These are phyloP conservation scores for Euwallacea similis DNA, from an alignment of 1,140 invertebrate genomes.

Conservation along the genomic window DNA sequence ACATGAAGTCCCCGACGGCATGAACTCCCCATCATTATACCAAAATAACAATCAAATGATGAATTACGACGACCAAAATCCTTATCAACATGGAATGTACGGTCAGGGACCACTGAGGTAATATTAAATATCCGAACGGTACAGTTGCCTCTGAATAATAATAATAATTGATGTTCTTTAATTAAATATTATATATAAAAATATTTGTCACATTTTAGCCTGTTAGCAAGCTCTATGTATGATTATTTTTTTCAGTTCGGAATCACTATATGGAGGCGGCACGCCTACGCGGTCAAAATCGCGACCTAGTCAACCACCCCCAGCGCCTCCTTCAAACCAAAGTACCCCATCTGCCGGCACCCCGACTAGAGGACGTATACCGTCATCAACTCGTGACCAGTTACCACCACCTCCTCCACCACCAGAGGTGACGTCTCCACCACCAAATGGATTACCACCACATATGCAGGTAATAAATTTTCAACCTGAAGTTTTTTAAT, in stretches of 20 bases:
- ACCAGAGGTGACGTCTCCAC: slow-evolving; percentile 62
- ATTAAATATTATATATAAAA: no score
- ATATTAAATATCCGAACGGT: not conserved
- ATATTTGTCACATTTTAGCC: not conserved
- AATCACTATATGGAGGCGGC: slow-evolving; percentile 54
- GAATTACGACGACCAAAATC: slow-evolving; percentile 50
- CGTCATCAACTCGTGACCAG: slow-evolving; percentile 69
- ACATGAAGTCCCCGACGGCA: slow-evolving; percentile 61
- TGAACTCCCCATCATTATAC: slow-evolving; percentile 51
- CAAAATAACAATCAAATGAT: slow-evolving; percentile 43
- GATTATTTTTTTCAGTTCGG: slow-evolving; percentile 42
- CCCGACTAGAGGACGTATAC: slow-evolving; percentile 68
- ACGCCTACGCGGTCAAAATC: slow-evolving; percentile 63
- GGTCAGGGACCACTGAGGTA: slow-evolving; percentile 46
- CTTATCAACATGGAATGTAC: slow-evolving; percentile 51
- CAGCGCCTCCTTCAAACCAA: slow-evolving; percentile 77
- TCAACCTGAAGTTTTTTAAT: not conserved
- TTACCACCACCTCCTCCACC: slow-evolving; percentile 85
- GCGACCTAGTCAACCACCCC: slow-evolving; percentile 82
- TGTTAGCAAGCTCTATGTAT: no score
- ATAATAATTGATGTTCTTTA: no score
- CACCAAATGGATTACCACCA: slow-evolving; percentile 56
- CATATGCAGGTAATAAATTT: slow-evolving; percentile 46
- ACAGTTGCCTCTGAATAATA: not conserved
- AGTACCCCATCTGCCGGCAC: slow-evolving; percentile 72